phyloP scores from a whole-genome alignment of 2,888 invertebrate species.

The Pterostichus niger region DNA sequence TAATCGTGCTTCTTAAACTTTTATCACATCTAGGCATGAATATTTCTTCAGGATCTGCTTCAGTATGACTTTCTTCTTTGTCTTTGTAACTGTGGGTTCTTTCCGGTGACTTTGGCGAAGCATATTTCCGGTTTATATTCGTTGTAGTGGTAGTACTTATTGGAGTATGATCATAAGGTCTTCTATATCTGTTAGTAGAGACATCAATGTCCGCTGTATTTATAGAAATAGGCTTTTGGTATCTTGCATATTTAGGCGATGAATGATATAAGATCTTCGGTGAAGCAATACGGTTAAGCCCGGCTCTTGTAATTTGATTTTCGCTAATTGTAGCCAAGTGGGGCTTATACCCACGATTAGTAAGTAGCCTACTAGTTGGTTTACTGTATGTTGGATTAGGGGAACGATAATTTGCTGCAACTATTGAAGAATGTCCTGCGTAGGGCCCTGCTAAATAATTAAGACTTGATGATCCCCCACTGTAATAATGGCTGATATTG shows the following conservation, averaged over 20 bases:
- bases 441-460: constrained; percentile 78
- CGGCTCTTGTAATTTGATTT: constrained; percentile 77
- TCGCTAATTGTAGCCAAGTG: constrained; percentile 87
- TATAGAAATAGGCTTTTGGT: constrained; percentile 79
- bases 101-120: constrained; percentile 57
- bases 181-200: constrained; percentile 82
- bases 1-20: constrained; percentile 81
- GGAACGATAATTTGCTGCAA: constrained; percentile 74
- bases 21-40: constrained; percentile 78
- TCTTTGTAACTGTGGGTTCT: constrained; percentile 60
- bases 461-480: constrained; percentile 79
- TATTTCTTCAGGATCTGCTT: constrained; percentile 70
- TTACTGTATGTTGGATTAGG: constrained; percentile 70
- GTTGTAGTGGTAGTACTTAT: constrained; percentile 69
- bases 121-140: constrained; percentile 69
- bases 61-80: constrained; percentile 56
- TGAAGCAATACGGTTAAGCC: constrained; percentile 78
- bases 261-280: constrained; percentile 79
- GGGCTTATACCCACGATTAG: constrained; percentile 83
- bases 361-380: constrained; percentile 72
- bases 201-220: constrained; percentile 94
- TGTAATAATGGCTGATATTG: constrained; percentile 80
- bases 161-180: constrained; percentile 73
- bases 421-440: constrained; percentile 78
- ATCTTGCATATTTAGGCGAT: constrained; percentile 75